These are phyloP conservation scores for Podarcis lilfordi DNA, from an alignment of 2,797 vertebrate genomes.

Conservation along the genomic window DNA sequence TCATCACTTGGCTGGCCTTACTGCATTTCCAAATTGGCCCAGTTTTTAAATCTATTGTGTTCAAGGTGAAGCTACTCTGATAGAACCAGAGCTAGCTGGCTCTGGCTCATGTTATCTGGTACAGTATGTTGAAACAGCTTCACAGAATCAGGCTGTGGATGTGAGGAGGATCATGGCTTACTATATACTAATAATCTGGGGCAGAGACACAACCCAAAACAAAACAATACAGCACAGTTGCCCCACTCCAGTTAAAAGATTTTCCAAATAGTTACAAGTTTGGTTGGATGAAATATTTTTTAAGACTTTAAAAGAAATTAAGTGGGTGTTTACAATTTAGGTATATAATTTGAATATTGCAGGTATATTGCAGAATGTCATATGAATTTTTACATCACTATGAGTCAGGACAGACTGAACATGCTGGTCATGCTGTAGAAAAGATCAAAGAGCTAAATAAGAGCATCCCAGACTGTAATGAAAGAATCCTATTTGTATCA, in stretches of 20 bases:
- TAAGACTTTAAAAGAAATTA: neutral
- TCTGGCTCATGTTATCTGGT: neutral
- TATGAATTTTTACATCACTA: neutral
- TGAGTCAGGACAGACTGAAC: neutral
- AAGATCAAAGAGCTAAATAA: no score
- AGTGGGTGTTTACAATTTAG: neutral
- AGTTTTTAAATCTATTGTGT: neutral
- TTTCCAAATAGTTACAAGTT: constrained; percentile 5
- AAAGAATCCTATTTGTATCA: no score
- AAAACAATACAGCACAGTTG: neutral
- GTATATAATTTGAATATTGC: neutral
- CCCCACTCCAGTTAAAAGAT: neutral
- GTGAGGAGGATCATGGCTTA: neutral
- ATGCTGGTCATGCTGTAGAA: neutral
- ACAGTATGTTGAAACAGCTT: neutral
- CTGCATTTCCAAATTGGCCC: neutral
- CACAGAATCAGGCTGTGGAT: neutral
- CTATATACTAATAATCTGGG: neutral
- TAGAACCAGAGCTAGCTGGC: neutral
- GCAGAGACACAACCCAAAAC: neutral
- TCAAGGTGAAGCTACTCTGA: neutral
- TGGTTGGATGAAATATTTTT: neutral
- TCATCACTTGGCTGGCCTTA: neutral
- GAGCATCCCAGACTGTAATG: no score
- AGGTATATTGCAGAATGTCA: neutral